Evolutionary conservation across 2,113 vertebrate genomes (phyloP).

Genomic region (Pterocles gutturalis): DNA sequence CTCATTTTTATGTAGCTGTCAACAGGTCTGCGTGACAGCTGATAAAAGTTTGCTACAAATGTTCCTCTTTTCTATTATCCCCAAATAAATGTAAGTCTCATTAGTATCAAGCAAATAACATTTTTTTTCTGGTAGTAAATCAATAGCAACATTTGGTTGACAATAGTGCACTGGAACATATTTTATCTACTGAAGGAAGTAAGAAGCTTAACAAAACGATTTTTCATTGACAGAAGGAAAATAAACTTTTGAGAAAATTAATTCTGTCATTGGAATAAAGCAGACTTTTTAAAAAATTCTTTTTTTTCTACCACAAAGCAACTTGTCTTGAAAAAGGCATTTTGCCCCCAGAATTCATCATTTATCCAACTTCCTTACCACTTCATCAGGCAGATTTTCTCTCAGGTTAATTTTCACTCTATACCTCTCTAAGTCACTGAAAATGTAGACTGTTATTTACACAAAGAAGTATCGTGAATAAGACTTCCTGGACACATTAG

Average conservation of each 20-base stretch:
- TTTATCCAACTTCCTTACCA: neutral
- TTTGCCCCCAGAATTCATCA: neutral
- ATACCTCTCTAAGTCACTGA: neutral
- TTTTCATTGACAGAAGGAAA: conserved; percentile 17
- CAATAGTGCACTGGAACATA: neutral
- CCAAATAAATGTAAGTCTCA: neutral
- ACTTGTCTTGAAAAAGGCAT: neutral
- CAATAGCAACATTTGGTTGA: neutral
- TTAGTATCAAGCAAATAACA: neutral
- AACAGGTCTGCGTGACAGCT: neutral
- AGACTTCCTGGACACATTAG: neutral
- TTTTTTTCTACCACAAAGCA: neutral
- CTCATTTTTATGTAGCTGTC: neutral
- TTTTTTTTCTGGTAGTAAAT: conserved; percentile 25
- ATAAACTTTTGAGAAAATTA: conserved; percentile 19
- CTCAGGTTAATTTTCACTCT: neutral
- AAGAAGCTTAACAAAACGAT: neutral
- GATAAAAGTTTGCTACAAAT: neutral
- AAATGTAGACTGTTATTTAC: neutral
- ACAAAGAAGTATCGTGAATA: neutral
- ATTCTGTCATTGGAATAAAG: conserved; percentile 8
- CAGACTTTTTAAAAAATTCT: neutral
- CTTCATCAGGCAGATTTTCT: neutral
- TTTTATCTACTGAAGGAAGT: neutral
- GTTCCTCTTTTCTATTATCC: neutral